Evolutionary conservation across 2,888 invertebrate genomes (phyloP).

Genomic region (Raillietiella orientalis): DNA sequence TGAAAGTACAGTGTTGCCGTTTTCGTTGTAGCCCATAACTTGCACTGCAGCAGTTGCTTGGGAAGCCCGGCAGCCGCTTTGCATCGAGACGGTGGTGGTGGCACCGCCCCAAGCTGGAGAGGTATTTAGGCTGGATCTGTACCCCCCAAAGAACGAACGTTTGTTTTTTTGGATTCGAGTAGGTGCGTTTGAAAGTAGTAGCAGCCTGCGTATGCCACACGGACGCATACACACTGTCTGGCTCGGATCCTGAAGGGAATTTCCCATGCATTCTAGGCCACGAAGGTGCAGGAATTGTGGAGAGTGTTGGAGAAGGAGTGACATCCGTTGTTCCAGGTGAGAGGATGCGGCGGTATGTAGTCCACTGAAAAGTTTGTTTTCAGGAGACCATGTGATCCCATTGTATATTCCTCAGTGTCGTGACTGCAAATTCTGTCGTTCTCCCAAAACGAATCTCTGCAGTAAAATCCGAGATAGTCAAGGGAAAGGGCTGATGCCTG

Average conservation of each 20-base stretch:
- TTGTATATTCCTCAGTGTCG: slow-evolving; percentile 14
- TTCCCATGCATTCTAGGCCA: slow-evolving; percentile 9
- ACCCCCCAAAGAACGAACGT: too few relatives aligned
- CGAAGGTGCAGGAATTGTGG: slow-evolving; percentile 2
- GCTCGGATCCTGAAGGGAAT: slow-evolving; percentile 13
- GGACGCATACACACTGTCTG: slow-evolving; percentile 14
- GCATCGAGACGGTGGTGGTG: slow-evolving; percentile 12
- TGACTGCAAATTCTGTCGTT: slow-evolving; percentile 13
- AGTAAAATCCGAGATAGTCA: not conserved
- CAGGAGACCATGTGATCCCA: slow-evolving; percentile 19
- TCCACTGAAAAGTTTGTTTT: slow-evolving; percentile 5
- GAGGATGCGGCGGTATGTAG: not conserved
- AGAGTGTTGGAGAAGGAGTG: slow-evolving; percentile 1
- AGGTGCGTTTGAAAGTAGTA: slow-evolving; percentile 13
- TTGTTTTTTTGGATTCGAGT: too few relatives aligned
- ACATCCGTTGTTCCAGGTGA: slow-evolving; percentile 10
- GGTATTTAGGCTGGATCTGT: too few relatives aligned
- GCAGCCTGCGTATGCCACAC: slow-evolving; percentile 14
- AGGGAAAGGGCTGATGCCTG: slow-evolving; percentile 9
- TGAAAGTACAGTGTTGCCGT: too few relatives aligned
- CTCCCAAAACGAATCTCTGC: not conserved
- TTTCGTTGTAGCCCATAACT: slow-evolving; percentile 32
- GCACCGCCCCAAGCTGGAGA: slow-evolving; percentile 12
- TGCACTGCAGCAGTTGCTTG: slow-evolving; percentile 25
- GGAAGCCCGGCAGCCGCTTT: slow-evolving; percentile 13